These are phyloP conservation scores for Seriola rivoliana DNA, from an alignment of 2,113 vertebrate species.

Conservation along the genomic window DNA sequence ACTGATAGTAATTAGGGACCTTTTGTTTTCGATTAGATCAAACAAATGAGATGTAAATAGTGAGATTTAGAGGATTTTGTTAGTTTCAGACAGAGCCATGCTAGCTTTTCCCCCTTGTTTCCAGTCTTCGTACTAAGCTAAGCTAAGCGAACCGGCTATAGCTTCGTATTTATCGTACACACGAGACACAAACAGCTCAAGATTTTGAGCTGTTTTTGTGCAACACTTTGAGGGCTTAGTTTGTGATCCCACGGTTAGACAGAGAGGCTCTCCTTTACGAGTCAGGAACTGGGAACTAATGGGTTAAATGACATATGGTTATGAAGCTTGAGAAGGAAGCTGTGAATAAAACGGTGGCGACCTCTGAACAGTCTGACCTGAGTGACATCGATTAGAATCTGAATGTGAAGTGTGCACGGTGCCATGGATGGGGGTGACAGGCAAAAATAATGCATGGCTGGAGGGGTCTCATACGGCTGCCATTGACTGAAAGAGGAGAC, in stretches of 20 bases:
- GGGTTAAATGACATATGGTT: conserved; percentile 87
- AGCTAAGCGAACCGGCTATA: background rate
- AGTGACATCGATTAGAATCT: conserved; percentile 87
- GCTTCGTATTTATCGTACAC: background rate
- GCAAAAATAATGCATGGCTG: conserved; percentile 72
- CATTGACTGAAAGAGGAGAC: conserved; percentile 49
- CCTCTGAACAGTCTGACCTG: conserved; percentile 82
- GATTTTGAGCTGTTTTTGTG: background rate
- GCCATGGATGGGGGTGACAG: conserved; percentile 71
- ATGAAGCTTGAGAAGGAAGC: conserved; percentile 80
- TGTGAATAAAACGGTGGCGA: conserved; percentile 74
- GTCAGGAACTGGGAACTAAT: conserved; percentile 69
- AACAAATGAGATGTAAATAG: conserved; percentile 3
- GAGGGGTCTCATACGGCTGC: conserved; percentile 50
- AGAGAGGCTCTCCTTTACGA: conserved; percentile 26
- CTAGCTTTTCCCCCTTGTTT: background rate
- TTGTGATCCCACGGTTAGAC: conserved; percentile 11
- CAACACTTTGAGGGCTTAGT: conserved; percentile 12
- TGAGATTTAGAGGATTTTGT: background rate
- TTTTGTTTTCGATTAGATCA: background rate
- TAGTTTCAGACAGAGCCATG: background rate
- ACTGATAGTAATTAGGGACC: background rate
- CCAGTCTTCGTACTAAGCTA: background rate
- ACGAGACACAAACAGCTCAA: background rate
- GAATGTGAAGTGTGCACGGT: conserved; percentile 83